phyloP scores from a whole-genome alignment of 2,113 vertebrate genomes.

The Coracopsis vasa region DNA sequence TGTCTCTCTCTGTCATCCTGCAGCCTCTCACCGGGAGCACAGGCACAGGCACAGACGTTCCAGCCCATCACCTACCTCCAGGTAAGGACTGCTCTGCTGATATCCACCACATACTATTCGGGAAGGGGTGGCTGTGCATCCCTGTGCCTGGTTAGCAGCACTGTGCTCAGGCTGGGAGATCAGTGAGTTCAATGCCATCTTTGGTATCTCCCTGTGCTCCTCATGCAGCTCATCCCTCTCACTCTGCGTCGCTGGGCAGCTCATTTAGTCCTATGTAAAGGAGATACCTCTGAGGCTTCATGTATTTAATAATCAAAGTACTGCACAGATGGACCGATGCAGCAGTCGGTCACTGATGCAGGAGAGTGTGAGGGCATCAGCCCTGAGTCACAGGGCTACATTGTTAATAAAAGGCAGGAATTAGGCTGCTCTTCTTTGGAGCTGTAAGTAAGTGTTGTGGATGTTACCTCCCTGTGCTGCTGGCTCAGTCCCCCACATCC shows the following conservation, averaged over 20 bases:
- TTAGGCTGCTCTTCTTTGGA: background rate
- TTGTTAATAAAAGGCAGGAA: background rate
- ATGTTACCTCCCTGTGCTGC: background rate
- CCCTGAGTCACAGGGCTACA: background rate
- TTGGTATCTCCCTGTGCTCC: rapidly evolving
- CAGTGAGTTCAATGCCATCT: rapidly evolving
- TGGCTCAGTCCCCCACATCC: background rate
- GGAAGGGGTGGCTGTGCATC: background rate
- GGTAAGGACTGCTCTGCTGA: background rate
- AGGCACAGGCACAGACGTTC: background rate
- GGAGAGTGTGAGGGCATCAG: background rate
- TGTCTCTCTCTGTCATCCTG: background rate
- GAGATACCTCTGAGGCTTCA: background rate
- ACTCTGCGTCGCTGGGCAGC: background rate
- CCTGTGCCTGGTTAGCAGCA: background rate
- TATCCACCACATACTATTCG: background rate
- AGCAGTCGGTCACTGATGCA: background rate
- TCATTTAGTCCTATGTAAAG: background rate
- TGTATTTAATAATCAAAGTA: background rate
- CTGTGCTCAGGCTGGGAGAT: background rate
- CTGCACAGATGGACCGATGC: background rate
- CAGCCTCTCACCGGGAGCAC: background rate
- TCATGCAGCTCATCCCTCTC: background rate
- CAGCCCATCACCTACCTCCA: background rate
- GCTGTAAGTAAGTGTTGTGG: background rate